These are phyloP conservation scores for Troides oblongomaculatus DNA, from an alignment of 2,888 invertebrate genomes.

Conservation along the genomic window DNA sequence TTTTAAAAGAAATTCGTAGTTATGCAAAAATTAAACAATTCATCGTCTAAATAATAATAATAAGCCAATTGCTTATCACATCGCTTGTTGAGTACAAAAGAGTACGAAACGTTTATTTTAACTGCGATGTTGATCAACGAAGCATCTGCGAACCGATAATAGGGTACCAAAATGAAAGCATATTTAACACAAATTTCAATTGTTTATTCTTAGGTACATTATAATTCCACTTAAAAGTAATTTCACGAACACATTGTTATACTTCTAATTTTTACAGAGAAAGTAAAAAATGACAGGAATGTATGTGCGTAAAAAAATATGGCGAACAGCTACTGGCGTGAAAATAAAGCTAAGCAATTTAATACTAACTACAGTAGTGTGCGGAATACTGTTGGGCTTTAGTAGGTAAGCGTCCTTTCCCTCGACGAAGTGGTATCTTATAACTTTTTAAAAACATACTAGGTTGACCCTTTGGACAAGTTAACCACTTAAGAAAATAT, in stretches of 20 bases:
- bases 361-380: too few relatives aligned
- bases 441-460: too few relatives aligned
- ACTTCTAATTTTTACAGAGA: conserved; percentile 8
- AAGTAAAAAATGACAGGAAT: conserved; percentile 17
- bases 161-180: conserved; percentile 14
- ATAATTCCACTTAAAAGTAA: conserved; percentile 18
- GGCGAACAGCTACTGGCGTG: not conserved
- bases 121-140: not conserved
- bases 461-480: too few relatives aligned
- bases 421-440: too few relatives aligned
- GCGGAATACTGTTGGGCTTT: too few relatives aligned
- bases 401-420: too few relatives aligned
- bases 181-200: not conserved
- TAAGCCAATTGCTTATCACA: too few relatives aligned
- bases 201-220: conserved; percentile 18
- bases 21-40: too few relatives aligned
- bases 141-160: not conserved
- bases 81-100: not conserved
- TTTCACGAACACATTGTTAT: conserved; percentile 25
- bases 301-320: conserved; percentile 12
- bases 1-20: too few relatives aligned
- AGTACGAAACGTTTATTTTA: not conserved
- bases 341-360: not conserved
- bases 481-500: too few relatives aligned
- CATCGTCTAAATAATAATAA: too few relatives aligned